Evolutionary conservation across 2,113 vertebrate genomes (phyloP).

Genomic region (Anarhynchus alexandrinus): DNA sequence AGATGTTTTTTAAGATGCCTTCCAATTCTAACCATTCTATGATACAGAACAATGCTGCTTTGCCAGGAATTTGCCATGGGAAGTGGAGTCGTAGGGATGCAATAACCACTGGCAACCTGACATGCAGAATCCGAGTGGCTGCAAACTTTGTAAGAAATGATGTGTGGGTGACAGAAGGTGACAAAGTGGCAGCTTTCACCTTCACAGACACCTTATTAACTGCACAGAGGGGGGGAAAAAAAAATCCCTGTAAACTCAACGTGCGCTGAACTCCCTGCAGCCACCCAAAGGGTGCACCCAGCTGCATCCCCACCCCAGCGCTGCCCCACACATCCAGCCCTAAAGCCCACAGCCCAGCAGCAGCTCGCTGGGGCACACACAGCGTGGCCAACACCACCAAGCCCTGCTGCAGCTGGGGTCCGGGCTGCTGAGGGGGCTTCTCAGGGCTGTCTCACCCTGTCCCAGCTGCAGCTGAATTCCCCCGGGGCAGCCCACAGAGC

Average conservation of each 20-base stretch:
- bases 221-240: neutral
- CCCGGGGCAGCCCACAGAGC: neutral
- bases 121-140: accelerated
- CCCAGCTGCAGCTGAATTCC: slow-evolving; percentile 8
- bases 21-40: neutral
- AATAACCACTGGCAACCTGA: neutral
- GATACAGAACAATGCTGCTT: neutral
- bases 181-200: neutral
- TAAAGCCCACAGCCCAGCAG: neutral
- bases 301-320: accelerated
- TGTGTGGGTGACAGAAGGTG: neutral
- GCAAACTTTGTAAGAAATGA: neutral
- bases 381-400: neutral
- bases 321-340: accelerated
- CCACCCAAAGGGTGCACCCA: neutral
- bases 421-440: neutral
- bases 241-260: accelerated
- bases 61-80: neutral
- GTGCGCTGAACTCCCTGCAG: neutral
- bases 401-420: neutral
- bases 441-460: neutral
- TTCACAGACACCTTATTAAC: neutral
- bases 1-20: neutral
- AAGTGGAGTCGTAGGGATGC: accelerated
- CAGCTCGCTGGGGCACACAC: neutral